Conservation (phyloP, 2,113 vertebrate species). For the Pitta sordida region DNA sequence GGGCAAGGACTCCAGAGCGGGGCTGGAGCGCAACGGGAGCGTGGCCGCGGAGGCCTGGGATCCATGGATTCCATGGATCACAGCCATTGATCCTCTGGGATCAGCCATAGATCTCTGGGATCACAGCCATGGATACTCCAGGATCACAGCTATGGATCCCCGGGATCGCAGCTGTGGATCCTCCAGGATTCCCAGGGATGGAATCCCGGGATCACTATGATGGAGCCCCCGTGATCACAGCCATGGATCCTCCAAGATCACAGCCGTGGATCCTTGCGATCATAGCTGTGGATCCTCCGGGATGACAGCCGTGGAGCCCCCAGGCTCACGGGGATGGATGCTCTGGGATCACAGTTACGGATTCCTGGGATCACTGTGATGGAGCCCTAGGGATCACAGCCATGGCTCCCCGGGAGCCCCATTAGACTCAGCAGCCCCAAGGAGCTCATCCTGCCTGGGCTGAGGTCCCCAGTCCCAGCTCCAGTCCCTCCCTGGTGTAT, state of each 20-base stretch:
- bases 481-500: not conserved
- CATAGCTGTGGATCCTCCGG: not conserved
- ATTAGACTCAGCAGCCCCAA: too few relatives aligned
- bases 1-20: not conserved
- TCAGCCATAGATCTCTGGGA: too few relatives aligned
- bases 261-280: too few relatives aligned
- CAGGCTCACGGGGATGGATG: not conserved
- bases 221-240: too few relatives aligned
- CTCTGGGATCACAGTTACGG: not conserved
- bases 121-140: too few relatives aligned
- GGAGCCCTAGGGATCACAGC: not conserved
- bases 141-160: too few relatives aligned
- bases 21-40: not conserved
- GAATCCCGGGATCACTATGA: too few relatives aligned
- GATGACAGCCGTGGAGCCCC: not conserved
- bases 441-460: not conserved
- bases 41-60: not conserved
- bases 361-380: not conserved
- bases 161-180: too few relatives aligned
- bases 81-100: not conserved
- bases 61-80: not conserved
- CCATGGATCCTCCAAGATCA: too few relatives aligned
- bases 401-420: not conserved
- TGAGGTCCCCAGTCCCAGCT: fast-evolving
- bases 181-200: too few relatives aligned